Base-by-base conservation (phyloP, 2,888 invertebrate genomes). In the Drosophila parthenogenetica region DNA sequence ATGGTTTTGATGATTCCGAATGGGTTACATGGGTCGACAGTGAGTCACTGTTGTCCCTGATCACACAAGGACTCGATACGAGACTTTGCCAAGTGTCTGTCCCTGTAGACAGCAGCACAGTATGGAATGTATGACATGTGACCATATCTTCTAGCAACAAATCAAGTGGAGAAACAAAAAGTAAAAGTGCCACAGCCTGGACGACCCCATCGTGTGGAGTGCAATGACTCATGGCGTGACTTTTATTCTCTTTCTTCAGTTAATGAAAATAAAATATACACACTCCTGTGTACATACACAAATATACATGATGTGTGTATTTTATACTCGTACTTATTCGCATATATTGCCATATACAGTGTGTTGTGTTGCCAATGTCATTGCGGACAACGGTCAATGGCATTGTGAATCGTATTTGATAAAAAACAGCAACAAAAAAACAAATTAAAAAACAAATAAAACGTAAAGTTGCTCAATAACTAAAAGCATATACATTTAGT, bases 171-270 rank as follows among this genome's bases (percentile, higher is more conserved):
- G 10, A 37, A 48, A 42, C 10, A 19, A 74, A 79, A 79, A 79
- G 76, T 79, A 79, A 79, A 75, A 69, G 70, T 76, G 42, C 5
- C 43, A 22, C 32, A 42, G 60, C 37, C 74, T 58, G 73, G 55
- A 64, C 65, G 77, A 68, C 61, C 67, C 81, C 73, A 54, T 17
- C 13, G 39, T 17, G 66, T 13, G 10, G 76, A 61, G 83, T 88
- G 83, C 83, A 84, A 79, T 89, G 83, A 76, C 89, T 84, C 89
- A 89, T 76, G 73, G 55, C 83, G 80, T 89, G 83, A 88, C 89
- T 88, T 82, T 84, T 84, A 88, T 88, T 89, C 88, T 89, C 89
- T 84, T 89, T 88, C 83, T 82, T 89, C 79, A 57, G 67, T 69
- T 74, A 75, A 69, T 22, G 62, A 55, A 59, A 53, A 75, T 74